These are phyloP conservation scores for Myopa tessellatipennis DNA, from an alignment of 2,888 invertebrate species.

Conservation along the genomic window DNA sequence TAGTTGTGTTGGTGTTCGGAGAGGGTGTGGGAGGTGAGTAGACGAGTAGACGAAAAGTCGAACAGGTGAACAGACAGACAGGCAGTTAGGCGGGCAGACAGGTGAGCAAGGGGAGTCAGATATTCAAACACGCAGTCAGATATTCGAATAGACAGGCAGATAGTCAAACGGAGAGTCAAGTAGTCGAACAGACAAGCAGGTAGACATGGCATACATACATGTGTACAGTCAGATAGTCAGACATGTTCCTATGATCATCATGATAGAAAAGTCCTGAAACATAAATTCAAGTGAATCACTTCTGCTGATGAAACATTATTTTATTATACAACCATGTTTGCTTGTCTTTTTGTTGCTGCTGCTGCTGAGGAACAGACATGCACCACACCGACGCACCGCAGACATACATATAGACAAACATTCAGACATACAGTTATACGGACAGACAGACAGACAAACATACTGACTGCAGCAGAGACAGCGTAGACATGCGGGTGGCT, in stretches of 20 bases:
- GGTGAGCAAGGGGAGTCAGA: too few relatives aligned
- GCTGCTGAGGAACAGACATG: not conserved
- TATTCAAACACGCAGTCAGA: too few relatives aligned
- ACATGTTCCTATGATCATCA: not conserved
- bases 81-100: too few relatives aligned
- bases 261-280: slow-evolving; percentile 30
- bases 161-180: too few relatives aligned
- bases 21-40: too few relatives aligned
- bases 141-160: not conserved
- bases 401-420: not conserved
- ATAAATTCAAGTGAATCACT: slow-evolving; percentile 44
- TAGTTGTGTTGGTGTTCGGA: too few relatives aligned
- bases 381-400: not conserved
- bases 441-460: not conserved
- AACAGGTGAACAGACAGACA: not conserved
- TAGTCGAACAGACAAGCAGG: not conserved
- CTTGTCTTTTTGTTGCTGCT: slow-evolving; percentile 6
- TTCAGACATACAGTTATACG: not conserved
- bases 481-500: not conserved
- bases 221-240: too few relatives aligned
- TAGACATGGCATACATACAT: not conserved
- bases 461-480: not conserved
- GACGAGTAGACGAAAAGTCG: not conserved
- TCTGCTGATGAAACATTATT: slow-evolving; percentile 37
- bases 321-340: not conserved